phyloP scores from a whole-genome alignment of 2,888 invertebrate genomes.

The Philonicus albiceps region DNA sequence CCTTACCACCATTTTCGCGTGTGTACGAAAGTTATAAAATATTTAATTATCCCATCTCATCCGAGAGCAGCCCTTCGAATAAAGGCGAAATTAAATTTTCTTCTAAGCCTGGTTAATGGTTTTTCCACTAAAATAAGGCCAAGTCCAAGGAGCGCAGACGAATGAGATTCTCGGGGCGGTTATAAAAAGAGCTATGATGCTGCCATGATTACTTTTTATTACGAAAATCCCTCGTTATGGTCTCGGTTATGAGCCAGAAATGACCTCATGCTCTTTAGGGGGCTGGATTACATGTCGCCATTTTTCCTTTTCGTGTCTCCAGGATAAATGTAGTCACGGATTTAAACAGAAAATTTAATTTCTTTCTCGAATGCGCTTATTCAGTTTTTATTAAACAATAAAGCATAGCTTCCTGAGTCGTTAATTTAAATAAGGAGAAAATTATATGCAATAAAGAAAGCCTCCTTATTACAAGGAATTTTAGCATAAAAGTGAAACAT shows the following conservation, averaged over 20 bases:
- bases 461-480: neutral
- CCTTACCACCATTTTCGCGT: neutral
- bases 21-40: neutral
- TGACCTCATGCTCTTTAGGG: neutral
- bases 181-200: neutral
- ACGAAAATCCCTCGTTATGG: neutral
- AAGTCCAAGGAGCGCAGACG: neutral
- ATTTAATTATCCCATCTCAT: neutral
- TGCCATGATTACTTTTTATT: neutral
- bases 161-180: neutral
- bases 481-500: neutral
- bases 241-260: neutral
- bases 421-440: neutral
- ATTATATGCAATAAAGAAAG: neutral
- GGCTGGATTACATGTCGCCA: neutral
- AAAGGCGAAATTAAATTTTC: slow-evolving; percentile 14
- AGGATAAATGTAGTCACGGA: neutral
- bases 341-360: neutral
- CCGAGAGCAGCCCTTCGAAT: neutral
- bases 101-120: neutral
- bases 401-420: neutral
- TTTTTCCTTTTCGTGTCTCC: neutral
- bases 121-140: neutral
- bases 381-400: neutral
- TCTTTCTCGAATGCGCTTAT: neutral